Conservation (phyloP, 2,888 invertebrate species). For the Zhuqinia jingwanae region DNA sequence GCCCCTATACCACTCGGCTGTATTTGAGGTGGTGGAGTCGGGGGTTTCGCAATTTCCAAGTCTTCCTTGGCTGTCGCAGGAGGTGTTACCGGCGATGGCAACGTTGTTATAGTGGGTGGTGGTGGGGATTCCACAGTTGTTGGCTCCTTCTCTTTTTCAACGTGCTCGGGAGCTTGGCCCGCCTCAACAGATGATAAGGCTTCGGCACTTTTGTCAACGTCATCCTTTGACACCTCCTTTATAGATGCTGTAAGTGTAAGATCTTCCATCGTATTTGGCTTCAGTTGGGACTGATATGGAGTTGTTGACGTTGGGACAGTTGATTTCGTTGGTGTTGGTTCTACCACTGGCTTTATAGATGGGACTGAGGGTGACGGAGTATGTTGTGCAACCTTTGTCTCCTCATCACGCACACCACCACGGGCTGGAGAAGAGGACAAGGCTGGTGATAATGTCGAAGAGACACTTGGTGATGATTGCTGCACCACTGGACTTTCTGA, state of each 20-base stretch:
- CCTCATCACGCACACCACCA: slow-evolving; percentile 15
- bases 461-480: slow-evolving; percentile 41
- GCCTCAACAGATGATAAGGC: background rate
- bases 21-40: background rate
- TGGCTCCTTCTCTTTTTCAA: background rate
- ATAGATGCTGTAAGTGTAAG: background rate
- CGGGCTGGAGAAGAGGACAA: background rate
- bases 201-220: background rate
- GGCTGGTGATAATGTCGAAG: slow-evolving; percentile 9
- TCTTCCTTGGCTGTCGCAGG: slow-evolving; percentile 9
- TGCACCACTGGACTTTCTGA: background rate
- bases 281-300: background rate
- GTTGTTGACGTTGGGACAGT: slow-evolving; percentile 2
- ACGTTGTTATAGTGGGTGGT: too few species aligned
- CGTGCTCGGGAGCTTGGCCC: background rate
- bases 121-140: background rate
- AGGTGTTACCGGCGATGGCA: background rate
- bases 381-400: slow-evolving; percentile 15
- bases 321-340: background rate
- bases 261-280: background rate
- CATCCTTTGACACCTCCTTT: slow-evolving; percentile 14
- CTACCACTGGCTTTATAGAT: background rate
- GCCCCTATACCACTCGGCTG: background rate
- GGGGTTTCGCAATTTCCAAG: background rate
- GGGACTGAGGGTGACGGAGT: background rate